Evolutionary conservation across 2,888 invertebrate species (phyloP), one percentile per base, ranked within the genome.

Genomic region (Gonocerus acuteangulatus): DNA sequence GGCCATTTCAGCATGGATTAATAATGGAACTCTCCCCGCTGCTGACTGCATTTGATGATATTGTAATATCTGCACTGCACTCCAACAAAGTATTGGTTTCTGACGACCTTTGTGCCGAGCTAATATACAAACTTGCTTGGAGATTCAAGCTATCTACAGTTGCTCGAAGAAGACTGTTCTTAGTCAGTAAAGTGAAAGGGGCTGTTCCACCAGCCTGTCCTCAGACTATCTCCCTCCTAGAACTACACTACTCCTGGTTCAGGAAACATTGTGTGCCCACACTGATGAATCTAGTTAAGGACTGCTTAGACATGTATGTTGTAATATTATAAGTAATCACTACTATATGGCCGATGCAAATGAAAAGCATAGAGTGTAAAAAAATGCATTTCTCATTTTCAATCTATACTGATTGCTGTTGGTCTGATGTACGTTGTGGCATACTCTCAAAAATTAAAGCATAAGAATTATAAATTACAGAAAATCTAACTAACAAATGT

Each of bases 171-270:
- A 64, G 67, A 7, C 61, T 74, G 45, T 72, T 74, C 72, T 66
- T 71, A 76, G 66, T 67, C 79, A 44, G 75, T 77, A 64, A 36
- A 16, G 21, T 27, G 22, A 21, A 18, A n/a, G 23, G 39, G 36
- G 52, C 47, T 9, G 27, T 62, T 9, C 64, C 66, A 15, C 18
- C 54, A 21, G 58, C 64, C 13, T 61, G 63, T 7, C 75, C 80
- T 52, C 80, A 82, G 63, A 74, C 83, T 1, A 73, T 82, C 44
- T 79, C 82, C n/a, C 76, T 82, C 54, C 70, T 89, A 1, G 77
- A 81, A 66, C 76, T 87, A 11, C 87, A 89, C 71, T 85, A 82
- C 69, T 85, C 83, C 72, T 89, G 89, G 89, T 71, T 89, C 36
- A 74, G 79, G 16, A 89, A 89, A 71, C 78, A 82, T 73, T 73